phyloP scores from a whole-genome alignment of 2,113 vertebrate species.

The Manacus vitellinus region DNA sequence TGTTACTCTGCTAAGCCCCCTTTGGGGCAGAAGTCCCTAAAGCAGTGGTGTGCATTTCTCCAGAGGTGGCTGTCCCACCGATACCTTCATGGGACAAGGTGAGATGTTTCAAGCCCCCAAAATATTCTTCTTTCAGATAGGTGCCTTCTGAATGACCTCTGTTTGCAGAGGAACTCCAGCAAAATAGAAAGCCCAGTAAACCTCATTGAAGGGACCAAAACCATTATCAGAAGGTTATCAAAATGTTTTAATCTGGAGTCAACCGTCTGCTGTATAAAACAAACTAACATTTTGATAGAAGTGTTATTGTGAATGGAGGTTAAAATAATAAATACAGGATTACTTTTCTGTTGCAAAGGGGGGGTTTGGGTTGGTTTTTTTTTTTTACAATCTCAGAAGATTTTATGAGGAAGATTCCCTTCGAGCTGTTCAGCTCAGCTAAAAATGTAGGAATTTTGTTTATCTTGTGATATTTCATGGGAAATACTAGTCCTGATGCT shows the following conservation, averaged over 20 bases:
- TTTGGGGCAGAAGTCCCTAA: accelerated
- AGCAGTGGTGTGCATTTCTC: neutral
- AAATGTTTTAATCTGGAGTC: neutral
- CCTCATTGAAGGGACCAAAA: accelerated
- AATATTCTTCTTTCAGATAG: neutral
- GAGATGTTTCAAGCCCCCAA: neutral
- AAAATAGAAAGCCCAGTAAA: neutral
- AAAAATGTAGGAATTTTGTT: neutral
- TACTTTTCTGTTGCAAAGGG: neutral
- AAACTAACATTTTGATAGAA: neutral
- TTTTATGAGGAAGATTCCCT: neutral
- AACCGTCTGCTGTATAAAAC: neutral
- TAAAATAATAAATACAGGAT: neutral
- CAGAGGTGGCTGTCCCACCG: accelerated
- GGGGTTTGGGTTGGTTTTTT: accelerated
- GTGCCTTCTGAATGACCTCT: neutral
- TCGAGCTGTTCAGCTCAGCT: neutral
- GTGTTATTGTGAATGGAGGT: neutral
- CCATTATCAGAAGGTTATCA: neutral
- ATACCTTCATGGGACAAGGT: neutral
- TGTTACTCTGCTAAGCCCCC: neutral
- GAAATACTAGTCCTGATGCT: neutral
- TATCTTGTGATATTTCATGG: neutral
- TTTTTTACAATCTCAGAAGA: neutral
- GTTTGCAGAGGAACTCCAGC: neutral